These are phyloP conservation scores for Actinostola sp. DNA, from an alignment of 92 coral and sea anemone genomes.

Conservation along the genomic window DNA sequence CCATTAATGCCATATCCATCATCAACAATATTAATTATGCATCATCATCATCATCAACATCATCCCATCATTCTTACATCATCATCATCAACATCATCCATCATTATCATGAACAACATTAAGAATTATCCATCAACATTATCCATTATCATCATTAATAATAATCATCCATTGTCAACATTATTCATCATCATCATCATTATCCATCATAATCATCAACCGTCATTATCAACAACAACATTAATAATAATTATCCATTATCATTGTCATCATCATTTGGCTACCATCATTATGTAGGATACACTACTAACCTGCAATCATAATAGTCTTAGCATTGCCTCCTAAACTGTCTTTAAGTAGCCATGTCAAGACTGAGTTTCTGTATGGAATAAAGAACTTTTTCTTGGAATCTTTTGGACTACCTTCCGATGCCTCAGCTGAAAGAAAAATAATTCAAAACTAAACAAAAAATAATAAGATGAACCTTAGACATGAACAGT, in stretches of 20 bases:
- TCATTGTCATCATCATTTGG: not conserved
- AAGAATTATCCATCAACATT: not conserved
- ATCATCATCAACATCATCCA: not conserved
- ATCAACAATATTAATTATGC: no score
- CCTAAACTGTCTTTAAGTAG: conserved; percentile 95
- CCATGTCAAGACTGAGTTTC: conserved; percentile 98
- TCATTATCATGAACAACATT: not conserved
- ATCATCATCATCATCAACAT: no score
- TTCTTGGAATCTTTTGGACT: conserved; percentile 78
- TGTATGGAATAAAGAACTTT: conserved; percentile 93
- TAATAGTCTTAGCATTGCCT: conserved; percentile 98
- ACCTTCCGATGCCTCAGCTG: conserved; percentile 78
- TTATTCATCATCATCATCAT: not conserved
- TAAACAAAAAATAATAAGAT: not conserved
- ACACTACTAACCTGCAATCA: conserved; percentile 98
- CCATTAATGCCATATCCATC: no score
- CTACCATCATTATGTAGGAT: not conserved
- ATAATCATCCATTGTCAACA: not conserved
- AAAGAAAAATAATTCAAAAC: not conserved
- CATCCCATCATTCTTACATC: no score
- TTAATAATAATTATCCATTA: not conserved
- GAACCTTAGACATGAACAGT: no score
- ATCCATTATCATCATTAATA: not conserved
- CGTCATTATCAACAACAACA: no score
- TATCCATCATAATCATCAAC: not conserved